These are phyloP conservation scores for Pocillopora grandis DNA, from an alignment of 92 coral and sea anemone species.

Conservation along the genomic window DNA sequence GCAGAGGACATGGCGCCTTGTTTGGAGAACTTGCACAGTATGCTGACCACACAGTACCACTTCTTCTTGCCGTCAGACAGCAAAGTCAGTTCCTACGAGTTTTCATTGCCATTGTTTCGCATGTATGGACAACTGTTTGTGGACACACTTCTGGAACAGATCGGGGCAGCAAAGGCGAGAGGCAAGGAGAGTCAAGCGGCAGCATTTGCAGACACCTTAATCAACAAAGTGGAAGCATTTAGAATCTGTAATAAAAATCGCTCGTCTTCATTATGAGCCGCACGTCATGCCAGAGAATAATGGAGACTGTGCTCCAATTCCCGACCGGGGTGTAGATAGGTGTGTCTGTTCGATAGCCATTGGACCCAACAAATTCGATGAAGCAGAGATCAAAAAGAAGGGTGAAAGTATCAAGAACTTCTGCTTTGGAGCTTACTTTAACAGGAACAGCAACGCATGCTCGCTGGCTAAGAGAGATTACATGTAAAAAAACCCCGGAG, in stretches of 20 bases:
- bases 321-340: neutral
- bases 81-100: neutral
- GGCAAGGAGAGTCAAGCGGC: constrained; percentile 25
- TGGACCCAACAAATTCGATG: constrained; percentile 13
- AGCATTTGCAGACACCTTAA: constrained; percentile 4
- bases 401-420: constrained; percentile 8
- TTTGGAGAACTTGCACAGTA: constrained; percentile 1
- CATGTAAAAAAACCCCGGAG: neutral
- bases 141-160: constrained; percentile 15
- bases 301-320: neutral
- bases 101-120: constrained; percentile 18
- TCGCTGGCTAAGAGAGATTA: neutral
- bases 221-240: neutral
- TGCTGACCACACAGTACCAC: constrained; percentile 17
- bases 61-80: constrained; percentile 5
- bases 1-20: constrained; percentile 17
- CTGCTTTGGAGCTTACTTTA: neutral
- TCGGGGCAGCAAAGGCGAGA: constrained; percentile 3
- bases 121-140: constrained; percentile 27
- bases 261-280: neutral
- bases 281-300: neutral
- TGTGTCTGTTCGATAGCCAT: constrained; percentile 18
- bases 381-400: neutral
- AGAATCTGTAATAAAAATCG: neutral
- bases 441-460: neutral